These are phyloP conservation scores for Catharus minimus DNA, from an alignment of 2,113 vertebrate species.

Conservation along the genomic window DNA sequence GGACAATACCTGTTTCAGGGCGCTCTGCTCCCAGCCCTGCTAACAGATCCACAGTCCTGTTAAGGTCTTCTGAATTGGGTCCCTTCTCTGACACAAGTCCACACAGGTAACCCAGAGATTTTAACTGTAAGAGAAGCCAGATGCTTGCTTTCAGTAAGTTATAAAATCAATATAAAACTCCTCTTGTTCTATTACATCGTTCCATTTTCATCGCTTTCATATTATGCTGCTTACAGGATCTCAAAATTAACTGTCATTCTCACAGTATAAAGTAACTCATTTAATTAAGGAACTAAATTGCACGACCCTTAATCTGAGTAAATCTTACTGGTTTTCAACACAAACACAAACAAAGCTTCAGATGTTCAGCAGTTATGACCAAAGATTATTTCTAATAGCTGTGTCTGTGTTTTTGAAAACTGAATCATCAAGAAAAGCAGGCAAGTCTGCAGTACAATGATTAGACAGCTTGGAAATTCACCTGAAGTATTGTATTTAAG, in stretches of 20 bases:
- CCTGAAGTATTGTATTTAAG: not conserved
- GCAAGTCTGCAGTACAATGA: not conserved
- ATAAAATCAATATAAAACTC: not conserved
- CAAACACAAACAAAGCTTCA: not conserved
- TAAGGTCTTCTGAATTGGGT: slow-evolving; percentile 93
- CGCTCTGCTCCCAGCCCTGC: slow-evolving; percentile 93
- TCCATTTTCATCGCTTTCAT: not conserved
- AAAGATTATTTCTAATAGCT: not conserved
- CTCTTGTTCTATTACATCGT: not conserved
- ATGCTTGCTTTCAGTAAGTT: not conserved
- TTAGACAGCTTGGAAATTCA: not conserved
- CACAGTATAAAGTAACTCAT: not conserved
- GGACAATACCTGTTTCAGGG: slow-evolving; percentile 86
- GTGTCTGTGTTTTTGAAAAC: not conserved
- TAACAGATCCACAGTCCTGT: slow-evolving; percentile 92
- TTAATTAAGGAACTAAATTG: not conserved
- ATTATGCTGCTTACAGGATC: not conserved
- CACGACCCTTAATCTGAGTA: not conserved
- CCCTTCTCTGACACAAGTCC: slow-evolving; percentile 90
- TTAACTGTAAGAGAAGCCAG: slow-evolving; percentile 77
- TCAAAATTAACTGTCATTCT: not conserved
- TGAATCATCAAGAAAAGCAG: not conserved
- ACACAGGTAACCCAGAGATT: slow-evolving; percentile 90
- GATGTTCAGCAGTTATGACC: not conserved
- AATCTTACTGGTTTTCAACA: not conserved